Evolutionary conservation across 2,113 vertebrate genomes (phyloP).

Genomic region (Thomomys bottae): DNA sequence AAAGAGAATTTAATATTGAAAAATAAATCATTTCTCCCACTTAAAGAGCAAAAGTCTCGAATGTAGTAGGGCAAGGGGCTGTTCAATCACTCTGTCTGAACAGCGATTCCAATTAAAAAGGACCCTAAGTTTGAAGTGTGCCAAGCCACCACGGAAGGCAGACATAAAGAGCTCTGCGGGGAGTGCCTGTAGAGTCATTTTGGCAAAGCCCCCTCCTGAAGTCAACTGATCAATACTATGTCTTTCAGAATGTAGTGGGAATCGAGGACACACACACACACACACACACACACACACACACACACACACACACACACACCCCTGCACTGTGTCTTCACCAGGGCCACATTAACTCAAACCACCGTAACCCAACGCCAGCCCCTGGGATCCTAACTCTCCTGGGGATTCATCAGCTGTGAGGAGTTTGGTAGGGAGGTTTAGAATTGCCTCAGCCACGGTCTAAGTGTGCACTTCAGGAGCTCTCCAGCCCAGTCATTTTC

Average conservation of each 20-base stretch:
- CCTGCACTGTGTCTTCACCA: not conserved
- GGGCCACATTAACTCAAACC: conserved; percentile 43
- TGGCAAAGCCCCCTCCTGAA: not conserved
- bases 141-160: not conserved
- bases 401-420: not conserved
- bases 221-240: conserved; percentile 32
- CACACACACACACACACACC: too few relatives aligned
- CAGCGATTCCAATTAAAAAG: conserved; percentile 72
- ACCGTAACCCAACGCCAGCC: not conserved
- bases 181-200: not conserved
- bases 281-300: too few relatives aligned
- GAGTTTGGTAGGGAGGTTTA: not conserved
- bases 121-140: not conserved
- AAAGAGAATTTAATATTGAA: conserved; percentile 57
- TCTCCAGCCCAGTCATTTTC: conserved; percentile 22
- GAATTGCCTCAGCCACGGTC: conserved; percentile 2
- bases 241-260: conserved; percentile 16
- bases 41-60: conserved; percentile 60
- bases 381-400: not conserved
- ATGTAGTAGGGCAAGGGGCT: conserved; percentile 11
- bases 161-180: conserved; percentile 41
- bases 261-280: not conserved
- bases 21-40: conserved; percentile 52
- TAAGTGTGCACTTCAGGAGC: not conserved
- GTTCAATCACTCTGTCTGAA: conserved; percentile 53